These are phyloP conservation scores for Aleiodes alternator DNA, from an alignment of 2,888 invertebrate genomes.

Conservation along the genomic window DNA sequence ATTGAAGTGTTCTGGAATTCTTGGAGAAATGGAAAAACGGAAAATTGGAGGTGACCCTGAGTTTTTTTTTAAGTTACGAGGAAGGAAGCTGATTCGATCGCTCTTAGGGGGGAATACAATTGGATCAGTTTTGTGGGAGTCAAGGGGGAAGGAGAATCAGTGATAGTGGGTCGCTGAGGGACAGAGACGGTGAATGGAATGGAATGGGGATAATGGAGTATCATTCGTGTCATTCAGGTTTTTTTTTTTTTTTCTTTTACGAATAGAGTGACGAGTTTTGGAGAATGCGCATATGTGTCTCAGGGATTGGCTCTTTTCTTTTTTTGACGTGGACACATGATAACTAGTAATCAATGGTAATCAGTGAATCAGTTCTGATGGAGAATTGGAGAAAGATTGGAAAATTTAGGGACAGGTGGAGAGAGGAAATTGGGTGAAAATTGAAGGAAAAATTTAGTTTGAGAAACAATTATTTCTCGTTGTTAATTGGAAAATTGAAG, in stretches of 20 bases:
- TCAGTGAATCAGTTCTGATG: slow-evolving; percentile 11
- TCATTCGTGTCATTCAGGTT: slow-evolving; percentile 52
- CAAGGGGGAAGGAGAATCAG: background rate
- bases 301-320: background rate
- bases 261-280: slow-evolving; percentile 31
- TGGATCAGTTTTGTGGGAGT: slow-evolving; percentile 1
- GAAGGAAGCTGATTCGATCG: slow-evolving; percentile 9
- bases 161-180: slow-evolving; percentile 12
- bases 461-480: background rate
- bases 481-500: slow-evolving; percentile 1
- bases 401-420: background rate
- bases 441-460: slow-evolving; percentile 6
- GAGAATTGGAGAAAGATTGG: background rate
- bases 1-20: too few relatives aligned
- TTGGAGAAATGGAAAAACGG: too few relatives aligned
- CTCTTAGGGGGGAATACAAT: background rate
- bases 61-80: too few relatives aligned
- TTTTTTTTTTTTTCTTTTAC: slow-evolving; percentile 13
- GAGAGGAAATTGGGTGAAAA: slow-evolving; percentile 4
- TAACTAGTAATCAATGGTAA: background rate
- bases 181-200: background rate
- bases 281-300: slow-evolving; percentile 46
- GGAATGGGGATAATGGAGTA: slow-evolving; percentile 48
- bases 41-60: too few relatives aligned
- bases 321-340: background rate